Percentiles rank a stretch among this genome's conserved stretches.
Evolutionary conservation across 2,888 invertebrate species (phyloP).

Genomic region (Nemotelus nigrinus): DNA sequence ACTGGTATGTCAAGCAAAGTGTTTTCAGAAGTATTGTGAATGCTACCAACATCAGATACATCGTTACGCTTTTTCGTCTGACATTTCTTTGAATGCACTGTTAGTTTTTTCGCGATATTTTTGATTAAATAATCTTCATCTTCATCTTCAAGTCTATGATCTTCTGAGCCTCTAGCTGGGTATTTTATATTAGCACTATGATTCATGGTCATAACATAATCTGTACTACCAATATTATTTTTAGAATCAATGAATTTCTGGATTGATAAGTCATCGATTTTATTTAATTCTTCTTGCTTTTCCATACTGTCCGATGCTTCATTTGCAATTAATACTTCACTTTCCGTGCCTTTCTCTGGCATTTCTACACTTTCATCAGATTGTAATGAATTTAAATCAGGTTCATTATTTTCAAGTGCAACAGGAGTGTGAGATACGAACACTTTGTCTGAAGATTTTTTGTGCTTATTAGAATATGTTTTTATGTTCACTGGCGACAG

Average conservation of each 20-base stretch:
- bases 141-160: not conserved
- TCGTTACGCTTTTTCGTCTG: slow-evolving; percentile 12
- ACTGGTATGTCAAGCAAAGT: slow-evolving; percentile 8
- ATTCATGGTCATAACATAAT: not conserved
- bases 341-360: too few relatives aligned
- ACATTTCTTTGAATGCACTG: not conserved
- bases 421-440: too few relatives aligned
- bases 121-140: slow-evolving; percentile 37
- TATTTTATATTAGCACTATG: too few relatives aligned
- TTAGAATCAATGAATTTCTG: not conserved
- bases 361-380: too few relatives aligned
- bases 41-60: not conserved
- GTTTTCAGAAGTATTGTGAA: not conserved
- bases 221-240: not conserved
- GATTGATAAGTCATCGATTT: too few relatives aligned
- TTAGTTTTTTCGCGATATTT: slow-evolving; percentile 24
- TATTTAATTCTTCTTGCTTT: too few relatives aligned
- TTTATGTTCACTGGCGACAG: not conserved
- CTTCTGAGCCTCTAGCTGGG: not conserved
- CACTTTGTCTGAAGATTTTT: not conserved
- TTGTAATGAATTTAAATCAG: too few relatives aligned
- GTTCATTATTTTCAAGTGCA: too few relatives aligned
- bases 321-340: too few relatives aligned
- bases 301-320: too few relatives aligned
- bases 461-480: slow-evolving; percentile 4